A percentile compares a stretch with the other conserved stretches of the same genome.
Evolutionary conservation across 2,888 invertebrate species (phyloP).

Genomic region (Biston stratarius): DNA sequence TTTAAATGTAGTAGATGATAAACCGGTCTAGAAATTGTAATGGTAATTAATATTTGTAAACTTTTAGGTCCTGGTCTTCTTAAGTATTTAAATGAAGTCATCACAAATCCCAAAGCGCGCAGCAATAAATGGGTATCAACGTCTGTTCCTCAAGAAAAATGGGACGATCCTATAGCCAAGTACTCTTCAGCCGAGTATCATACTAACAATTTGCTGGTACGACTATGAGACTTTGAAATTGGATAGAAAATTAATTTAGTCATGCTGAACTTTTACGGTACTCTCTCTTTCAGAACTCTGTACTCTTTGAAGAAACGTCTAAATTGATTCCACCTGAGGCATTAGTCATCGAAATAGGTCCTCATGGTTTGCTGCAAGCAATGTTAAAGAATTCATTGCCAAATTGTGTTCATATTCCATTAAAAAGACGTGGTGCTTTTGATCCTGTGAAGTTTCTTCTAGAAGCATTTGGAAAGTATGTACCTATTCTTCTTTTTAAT

Average conservation of each 20-base stretch:
- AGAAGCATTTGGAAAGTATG: slow-evolving; percentile 87
- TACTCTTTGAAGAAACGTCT: slow-evolving; percentile 91
- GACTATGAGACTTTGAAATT: not conserved
- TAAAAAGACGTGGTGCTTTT: slow-evolving; percentile 86
- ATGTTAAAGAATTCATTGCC: slow-evolving; percentile 91
- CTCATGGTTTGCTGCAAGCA: slow-evolving; percentile 93
- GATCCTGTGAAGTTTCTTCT: slow-evolving; percentile 86
- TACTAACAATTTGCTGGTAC: slow-evolving; percentile 91
- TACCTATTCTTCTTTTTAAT: slow-evolving; percentile 21
- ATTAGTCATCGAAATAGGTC: slow-evolving; percentile 93
- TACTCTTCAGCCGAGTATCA: slow-evolving; percentile 94
- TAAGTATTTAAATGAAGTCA: slow-evolving; percentile 86
- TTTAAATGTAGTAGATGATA: not conserved
- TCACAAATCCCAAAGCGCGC: slow-evolving; percentile 88
- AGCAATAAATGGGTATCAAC: slow-evolving; percentile 93
- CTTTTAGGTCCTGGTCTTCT: slow-evolving; percentile 73
- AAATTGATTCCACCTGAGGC: slow-evolving; percentile 91
- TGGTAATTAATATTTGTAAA: not conserved
- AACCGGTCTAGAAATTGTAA: not conserved
- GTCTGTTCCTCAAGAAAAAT: slow-evolving; percentile 88
- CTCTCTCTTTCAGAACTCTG: slow-evolving; percentile 73
- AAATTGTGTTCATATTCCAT: slow-evolving; percentile 88
- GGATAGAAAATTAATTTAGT: not conserved
- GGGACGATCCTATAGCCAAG: slow-evolving; percentile 64
- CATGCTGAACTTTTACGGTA: not conserved